Evolutionary conservation across 2,113 vertebrate species (phyloP).

Genomic region (Nothoprocta perdicaria): DNA sequence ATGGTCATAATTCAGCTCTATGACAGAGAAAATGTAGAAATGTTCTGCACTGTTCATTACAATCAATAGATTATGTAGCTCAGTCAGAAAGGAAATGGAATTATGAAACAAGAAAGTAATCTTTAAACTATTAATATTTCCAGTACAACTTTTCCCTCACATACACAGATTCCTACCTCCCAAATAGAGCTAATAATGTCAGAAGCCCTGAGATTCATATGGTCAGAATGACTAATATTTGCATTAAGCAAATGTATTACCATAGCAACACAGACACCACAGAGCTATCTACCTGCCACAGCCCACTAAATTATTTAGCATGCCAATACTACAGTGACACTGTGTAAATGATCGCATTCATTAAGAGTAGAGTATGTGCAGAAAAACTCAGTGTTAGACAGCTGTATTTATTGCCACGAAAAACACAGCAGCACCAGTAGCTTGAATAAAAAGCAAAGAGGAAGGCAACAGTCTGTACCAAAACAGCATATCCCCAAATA

Average conservation of each 20-base stretch:
- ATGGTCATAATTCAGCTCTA: not conserved
- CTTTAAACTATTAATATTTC: conserved; percentile 42
- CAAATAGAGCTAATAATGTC: conserved; percentile 64
- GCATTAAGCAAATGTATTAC: conserved; percentile 78
- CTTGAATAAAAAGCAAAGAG: not conserved
- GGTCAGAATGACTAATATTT: conserved; percentile 73
- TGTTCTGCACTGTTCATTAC: conserved; percentile 35
- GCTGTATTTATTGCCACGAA: conserved; percentile 48
- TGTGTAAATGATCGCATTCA: conserved; percentile 74
- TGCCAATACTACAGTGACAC: conserved; percentile 70
- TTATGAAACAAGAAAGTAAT: conserved; percentile 19
- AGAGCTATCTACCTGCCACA: conserved; percentile 73
- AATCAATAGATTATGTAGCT: conserved; percentile 24
- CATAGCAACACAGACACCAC: conserved; percentile 76
- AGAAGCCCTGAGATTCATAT: conserved; percentile 44
- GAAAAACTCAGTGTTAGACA: conserved; percentile 63
- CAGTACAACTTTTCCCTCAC: conserved; percentile 28
- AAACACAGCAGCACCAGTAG: not conserved
- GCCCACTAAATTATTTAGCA: conserved; percentile 78
- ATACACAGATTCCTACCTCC: not conserved
- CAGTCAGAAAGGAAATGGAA: conserved; percentile 43
- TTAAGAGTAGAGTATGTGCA: conserved; percentile 58
- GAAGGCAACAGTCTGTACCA: not conserved
- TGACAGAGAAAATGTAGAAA: conserved; percentile 23
- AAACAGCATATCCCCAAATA: not conserved